Evolutionary conservation across 2,113 vertebrate genomes (phyloP), one percentile per base, ranked within the genome.

Genomic region (Rallus limicola): DNA sequence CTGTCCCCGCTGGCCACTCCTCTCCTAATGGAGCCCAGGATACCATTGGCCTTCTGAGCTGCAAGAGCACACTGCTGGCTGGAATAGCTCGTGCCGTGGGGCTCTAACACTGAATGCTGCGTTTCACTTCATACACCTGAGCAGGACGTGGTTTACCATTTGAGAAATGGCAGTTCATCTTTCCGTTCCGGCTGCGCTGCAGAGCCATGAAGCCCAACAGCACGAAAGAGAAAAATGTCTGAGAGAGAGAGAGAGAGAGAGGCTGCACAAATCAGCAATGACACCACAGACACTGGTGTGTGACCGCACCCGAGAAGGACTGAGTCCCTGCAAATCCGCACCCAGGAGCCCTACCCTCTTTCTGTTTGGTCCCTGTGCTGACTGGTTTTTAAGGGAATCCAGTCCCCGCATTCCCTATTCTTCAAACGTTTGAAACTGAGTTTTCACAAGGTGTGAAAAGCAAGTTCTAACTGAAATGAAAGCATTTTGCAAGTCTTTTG

Each of bases 371-470:
- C 16, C 17, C 9, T 33, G 5, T 34, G 5, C 1, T 9, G 62
- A 44, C 11, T 25, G 68, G 55, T 60, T 56, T 23, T 2, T 25
- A 72, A 38, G 52, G 12, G 17, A 69, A 26, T 29, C 21, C 19
- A 25, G 4, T 42, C 25, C 10, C 63, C 52, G 7, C n/a, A 16
- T 40, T 67, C n/a, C 74, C 82, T 70, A 12, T 29, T 16, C 16
- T 42, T 63, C 13, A 29, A 8, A 21, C 9, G 75, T 67, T 55
- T n/a, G 21, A 52, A 84, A 70, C 15, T 0, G 0, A 53, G 20
- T 67, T 67, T 53, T 80, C 5, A 1, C 6, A 65, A 65, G 12
- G 18, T 81, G 50, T 74, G 44, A 46, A 46, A 77, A 91, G 31
- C 13, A 88, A 55, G 9, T 56, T 87, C 62, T 81, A 44, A 33